Base-by-base conservation (phyloP, 2,888 invertebrate species). In the Nomada goodeniana region DNA sequence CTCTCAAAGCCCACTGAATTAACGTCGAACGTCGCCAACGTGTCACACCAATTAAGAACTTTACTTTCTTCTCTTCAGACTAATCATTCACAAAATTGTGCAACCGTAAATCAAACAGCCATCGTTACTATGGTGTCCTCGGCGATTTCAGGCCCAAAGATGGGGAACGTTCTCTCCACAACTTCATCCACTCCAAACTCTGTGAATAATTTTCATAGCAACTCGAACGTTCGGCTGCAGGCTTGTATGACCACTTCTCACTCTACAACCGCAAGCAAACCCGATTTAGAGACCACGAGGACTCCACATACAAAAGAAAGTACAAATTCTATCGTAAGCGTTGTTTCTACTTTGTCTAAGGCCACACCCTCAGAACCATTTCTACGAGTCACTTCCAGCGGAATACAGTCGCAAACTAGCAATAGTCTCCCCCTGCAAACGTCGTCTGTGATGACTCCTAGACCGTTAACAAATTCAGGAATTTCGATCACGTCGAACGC, bases 1-100 rank as follows among this genome's bases (percentile, higher is more conserved):
- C 91, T 97, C 2, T 96, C 96, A 0, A 96, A 96, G 91, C 96
- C 96, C 0, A 95, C 96, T 1, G 96, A 97, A 91, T 93, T 96
- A 65, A 96, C 96, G 18, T 96, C 96, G 0, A 96, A 96, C 89
- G 96, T 96, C 94, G 96, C 96, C 0, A 96, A 96, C 90, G 96
- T 96, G 0, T 96, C 96, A 0, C 96, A 96, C 91, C 96, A 96
- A 89, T 91, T 96, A 63, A 94, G 96, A 52, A 96, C 96, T 7
- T 94, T 96, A 65, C 94, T 96, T 92, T 96, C 96, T 0, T 96
- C 96, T 0, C 91, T 96, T 47, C 96, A 96, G 79, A 94, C 95
- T 0, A 95, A 95, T 52, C 89, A 92, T 73, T 85, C 92, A 0
- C 93, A 92, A 57, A 90, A 89, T 55, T 92, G 89, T 26, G 95